These are phyloP conservation scores for Papilio polyxenes DNA, from an alignment of 1,140 invertebrate species.

Conservation along the genomic window DNA sequence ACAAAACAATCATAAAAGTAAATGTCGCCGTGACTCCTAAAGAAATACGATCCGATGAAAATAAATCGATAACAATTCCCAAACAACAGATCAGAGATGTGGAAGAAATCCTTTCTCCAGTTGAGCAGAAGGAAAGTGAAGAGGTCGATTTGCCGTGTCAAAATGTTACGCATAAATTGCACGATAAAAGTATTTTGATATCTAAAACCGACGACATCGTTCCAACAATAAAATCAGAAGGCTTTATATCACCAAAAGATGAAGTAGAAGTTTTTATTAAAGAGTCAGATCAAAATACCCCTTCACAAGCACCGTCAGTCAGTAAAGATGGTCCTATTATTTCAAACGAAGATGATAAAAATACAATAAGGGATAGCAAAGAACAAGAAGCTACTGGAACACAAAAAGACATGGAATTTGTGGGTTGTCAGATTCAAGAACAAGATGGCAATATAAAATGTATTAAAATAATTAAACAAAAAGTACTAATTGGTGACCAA, in stretches of 20 bases:
- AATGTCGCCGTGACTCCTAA: background rate
- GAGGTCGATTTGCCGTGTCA: background rate
- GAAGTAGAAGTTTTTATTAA: background rate
- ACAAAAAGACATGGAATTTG: background rate
- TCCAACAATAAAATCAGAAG: background rate
- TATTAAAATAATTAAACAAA: slow-evolving; percentile 84
- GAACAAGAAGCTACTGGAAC: background rate
- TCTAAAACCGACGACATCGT: background rate
- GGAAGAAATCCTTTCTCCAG: background rate
- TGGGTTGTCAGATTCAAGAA: slow-evolving; percentile 35
- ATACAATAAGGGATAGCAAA: background rate
- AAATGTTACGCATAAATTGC: background rate
- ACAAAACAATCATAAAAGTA: background rate
- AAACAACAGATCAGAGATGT: background rate
- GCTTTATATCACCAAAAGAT: background rate
- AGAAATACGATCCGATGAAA: background rate
- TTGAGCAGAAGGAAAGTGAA: background rate
- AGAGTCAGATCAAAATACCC: background rate
- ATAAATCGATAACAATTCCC: background rate
- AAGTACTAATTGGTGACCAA: slow-evolving; percentile 88
- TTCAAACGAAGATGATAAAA: background rate
- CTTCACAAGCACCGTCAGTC: background rate
- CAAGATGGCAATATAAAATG: slow-evolving; percentile 68
- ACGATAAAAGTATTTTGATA: background rate
- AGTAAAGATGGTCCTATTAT: background rate